Conservation (phyloP, 2,797 vertebrate genomes). For the Hyperoplus lanceolatus region DNA sequence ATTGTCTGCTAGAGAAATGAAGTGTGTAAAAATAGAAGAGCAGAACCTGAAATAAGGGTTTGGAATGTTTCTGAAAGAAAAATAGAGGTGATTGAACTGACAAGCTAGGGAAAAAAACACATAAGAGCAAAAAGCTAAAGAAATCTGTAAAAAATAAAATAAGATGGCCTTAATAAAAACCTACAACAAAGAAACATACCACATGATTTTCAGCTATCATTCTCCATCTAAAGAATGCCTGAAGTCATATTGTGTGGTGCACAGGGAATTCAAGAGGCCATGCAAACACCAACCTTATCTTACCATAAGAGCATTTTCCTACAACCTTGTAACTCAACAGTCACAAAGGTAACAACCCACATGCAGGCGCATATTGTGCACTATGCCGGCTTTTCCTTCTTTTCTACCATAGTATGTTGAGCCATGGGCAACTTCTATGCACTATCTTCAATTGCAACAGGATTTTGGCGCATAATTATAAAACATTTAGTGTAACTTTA, state of each 20-base stretch:
- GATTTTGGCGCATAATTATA: neutral
- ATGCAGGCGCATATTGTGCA: constrained; percentile 26
- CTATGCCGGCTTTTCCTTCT: constrained; percentile 31
- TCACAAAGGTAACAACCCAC: constrained; percentile 47
- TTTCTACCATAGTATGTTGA: constrained; percentile 4
- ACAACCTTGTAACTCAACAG: constrained; percentile 57
- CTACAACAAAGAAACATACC: constrained; percentile 37
- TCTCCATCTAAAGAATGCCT: constrained; percentile 36
- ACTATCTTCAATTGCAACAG: constrained; percentile 24
- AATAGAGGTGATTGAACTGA: constrained; percentile 39
- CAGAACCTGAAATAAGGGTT: constrained; percentile 19
- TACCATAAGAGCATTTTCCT: constrained; percentile 59
- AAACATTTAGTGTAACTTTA: neutral
- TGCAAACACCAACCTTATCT: constrained; percentile 52
- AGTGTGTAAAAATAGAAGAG: constrained; percentile 29
- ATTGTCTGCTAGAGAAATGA: constrained; percentile 11
- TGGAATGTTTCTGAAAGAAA: constrained; percentile 33
- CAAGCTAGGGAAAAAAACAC: constrained; percentile 15
- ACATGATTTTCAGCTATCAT: constrained; percentile 44
- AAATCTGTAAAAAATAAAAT: constrained; percentile 54
- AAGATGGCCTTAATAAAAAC: constrained; percentile 39
- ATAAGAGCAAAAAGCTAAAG: constrained; percentile 7
- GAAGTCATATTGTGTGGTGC: constrained; percentile 52
- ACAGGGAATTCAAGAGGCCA: constrained; percentile 47
- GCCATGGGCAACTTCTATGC: constrained; percentile 36